These are phyloP conservation scores for Cataglyphis livida DNA, from an alignment of 2,888 invertebrate genomes.

Conservation along the genomic window DNA sequence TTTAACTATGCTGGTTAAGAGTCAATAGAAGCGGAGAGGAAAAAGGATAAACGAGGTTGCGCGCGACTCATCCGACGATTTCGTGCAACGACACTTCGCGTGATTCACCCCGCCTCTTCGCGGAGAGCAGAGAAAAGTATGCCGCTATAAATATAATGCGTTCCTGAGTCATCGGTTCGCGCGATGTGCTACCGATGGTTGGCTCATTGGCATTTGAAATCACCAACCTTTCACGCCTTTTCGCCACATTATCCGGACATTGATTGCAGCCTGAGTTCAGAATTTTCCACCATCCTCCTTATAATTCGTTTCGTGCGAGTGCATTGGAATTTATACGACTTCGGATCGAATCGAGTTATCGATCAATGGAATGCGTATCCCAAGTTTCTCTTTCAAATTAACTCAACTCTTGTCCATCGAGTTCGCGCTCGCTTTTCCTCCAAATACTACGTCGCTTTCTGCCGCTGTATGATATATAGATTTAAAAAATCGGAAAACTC, in stretches of 20 bases:
- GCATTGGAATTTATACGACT: slow-evolving; percentile 11
- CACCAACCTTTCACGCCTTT: slow-evolving; percentile 25
- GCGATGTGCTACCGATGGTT: slow-evolving; percentile 56
- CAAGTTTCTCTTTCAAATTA: slow-evolving; percentile 38
- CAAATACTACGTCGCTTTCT: neutral
- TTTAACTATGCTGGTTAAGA: neutral
- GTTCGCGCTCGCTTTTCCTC: slow-evolving; percentile 21
- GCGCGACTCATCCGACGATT: slow-evolving; percentile 29
- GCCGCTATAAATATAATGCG: slow-evolving; percentile 72
- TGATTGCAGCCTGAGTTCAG: neutral
- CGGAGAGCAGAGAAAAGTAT: slow-evolving; percentile 46
- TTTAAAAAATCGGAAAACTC: slow-evolving; percentile 16
- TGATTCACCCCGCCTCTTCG: slow-evolving; percentile 66
- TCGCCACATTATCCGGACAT: slow-evolving; percentile 6
- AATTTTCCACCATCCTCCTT: neutral
- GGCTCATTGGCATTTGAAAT: slow-evolving; percentile 56
- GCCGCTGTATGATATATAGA: neutral
- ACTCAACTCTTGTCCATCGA: slow-evolving; percentile 6
- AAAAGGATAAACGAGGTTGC: neutral
- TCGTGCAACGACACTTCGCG: slow-evolving; percentile 37
- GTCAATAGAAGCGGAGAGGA: neutral
- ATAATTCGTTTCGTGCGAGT: slow-evolving; percentile 24
- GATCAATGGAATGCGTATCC: neutral
- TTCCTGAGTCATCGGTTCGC: slow-evolving; percentile 72
- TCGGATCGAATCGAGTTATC: neutral